phyloP scores from a whole-genome alignment of 2,797 vertebrate species.

The Diglossa cyanea region DNA sequence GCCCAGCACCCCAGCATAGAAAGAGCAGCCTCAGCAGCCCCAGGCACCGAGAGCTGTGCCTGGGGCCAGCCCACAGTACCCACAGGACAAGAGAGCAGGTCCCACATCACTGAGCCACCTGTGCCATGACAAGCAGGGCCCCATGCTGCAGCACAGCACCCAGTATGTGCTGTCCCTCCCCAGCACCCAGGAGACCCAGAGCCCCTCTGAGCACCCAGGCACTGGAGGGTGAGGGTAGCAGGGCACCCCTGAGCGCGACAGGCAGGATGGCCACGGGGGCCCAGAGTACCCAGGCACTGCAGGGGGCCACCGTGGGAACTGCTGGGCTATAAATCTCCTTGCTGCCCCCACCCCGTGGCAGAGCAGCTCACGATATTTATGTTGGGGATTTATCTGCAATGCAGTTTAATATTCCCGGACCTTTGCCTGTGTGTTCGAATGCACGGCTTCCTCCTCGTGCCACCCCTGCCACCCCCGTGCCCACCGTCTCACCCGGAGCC shows the following conservation, averaged over 20 bases:
- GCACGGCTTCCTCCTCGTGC: background rate
- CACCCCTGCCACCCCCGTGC: background rate
- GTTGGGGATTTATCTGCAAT: constrained; percentile 75
- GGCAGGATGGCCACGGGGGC: fast-evolving
- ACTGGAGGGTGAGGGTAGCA: fast-evolving
- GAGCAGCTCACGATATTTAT: constrained; percentile 61
- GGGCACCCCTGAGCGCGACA: background rate
- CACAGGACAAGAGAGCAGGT: background rate
- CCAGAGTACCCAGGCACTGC: fast-evolving
- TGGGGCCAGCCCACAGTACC: background rate
- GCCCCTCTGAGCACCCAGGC: background rate
- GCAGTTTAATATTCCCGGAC: constrained; percentile 69
- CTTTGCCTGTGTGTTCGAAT: background rate
- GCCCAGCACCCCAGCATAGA: background rate
- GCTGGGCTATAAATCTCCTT: constrained; percentile 61
- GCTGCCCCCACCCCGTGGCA: constrained; percentile 53
- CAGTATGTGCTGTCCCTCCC: background rate
- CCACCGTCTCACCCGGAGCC: background rate
- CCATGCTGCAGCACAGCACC: background rate
- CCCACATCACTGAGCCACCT: background rate
- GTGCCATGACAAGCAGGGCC: background rate
- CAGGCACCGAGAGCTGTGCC: background rate
- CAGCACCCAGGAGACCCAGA: background rate
- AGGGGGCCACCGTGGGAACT: background rate
- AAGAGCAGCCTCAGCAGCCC: background rate